A percentile compares a stretch with the other conserved stretches of the same genome.
phyloP scores from a whole-genome alignment of 2,888 invertebrate species.

The Agrochola lota region DNA sequence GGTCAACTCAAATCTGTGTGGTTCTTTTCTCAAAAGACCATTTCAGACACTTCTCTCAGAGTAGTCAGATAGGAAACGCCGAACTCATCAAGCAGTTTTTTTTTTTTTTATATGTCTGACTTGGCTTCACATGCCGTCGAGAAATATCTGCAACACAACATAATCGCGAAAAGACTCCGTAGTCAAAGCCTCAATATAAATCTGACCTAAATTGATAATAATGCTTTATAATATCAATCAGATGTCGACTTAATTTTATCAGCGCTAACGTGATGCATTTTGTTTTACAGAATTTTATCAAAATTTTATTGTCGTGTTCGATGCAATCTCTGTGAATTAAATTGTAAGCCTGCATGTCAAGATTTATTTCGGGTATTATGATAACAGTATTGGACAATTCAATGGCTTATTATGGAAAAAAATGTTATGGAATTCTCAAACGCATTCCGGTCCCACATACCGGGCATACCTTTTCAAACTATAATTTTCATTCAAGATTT shows the following conservation, averaged over 20 bases:
- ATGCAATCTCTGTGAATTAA: slow-evolving; percentile 23
- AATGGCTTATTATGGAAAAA: neutral
- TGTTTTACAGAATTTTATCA: neutral
- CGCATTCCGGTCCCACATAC: neutral
- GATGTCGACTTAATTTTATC: slow-evolving; percentile 38
- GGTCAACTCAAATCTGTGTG: too few species aligned
- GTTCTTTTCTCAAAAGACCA: too few species aligned
- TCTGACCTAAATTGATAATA: slow-evolving; percentile 44
- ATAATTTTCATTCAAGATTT: neutral
- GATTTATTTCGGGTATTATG: neutral
- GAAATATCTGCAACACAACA: too few species aligned
- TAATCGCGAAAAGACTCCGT: too few species aligned
- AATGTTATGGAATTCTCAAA: neutral
- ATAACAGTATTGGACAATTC: slow-evolving; percentile 7
- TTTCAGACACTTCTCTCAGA: too few species aligned
- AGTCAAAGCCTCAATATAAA: slow-evolving; percentile 15
- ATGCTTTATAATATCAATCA: slow-evolving; percentile 23
- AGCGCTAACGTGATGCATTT: slow-evolving; percentile 19
- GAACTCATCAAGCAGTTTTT: too few species aligned
- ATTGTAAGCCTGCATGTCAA: neutral
- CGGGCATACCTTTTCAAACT: too few species aligned
- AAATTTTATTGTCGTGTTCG: neutral
- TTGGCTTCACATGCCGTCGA: too few species aligned
- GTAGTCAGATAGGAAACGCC: too few species aligned
- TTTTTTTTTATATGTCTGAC: too few species aligned